Evolutionary conservation across 2,888 invertebrate species (phyloP).

Genomic region (Andrena camellia): DNA sequence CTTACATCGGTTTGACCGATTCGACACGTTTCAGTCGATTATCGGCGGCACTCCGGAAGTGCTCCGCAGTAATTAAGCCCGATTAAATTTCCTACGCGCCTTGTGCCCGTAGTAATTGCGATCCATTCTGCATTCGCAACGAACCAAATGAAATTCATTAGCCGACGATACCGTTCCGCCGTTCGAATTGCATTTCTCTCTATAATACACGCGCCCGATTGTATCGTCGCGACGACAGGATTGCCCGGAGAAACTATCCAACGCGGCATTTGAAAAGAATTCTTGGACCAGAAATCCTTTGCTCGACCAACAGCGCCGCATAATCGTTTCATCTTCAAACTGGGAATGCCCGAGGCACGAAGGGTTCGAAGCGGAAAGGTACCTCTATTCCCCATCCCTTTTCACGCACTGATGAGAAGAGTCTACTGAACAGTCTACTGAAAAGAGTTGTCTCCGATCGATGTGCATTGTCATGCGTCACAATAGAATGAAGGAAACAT

Average conservation of each 20-base stretch:
- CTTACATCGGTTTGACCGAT: slow-evolving; percentile 66
- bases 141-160: slow-evolving; percentile 73
- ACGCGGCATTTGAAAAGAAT: no score
- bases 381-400: no score
- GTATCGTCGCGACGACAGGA: neutral
- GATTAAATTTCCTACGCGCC: slow-evolving; percentile 73
- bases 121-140: slow-evolving; percentile 67
- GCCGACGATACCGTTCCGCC: slow-evolving; percentile 53
- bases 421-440: no score
- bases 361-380: no score
- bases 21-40: slow-evolving; percentile 69
- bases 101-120: slow-evolving; percentile 71
- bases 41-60: slow-evolving; percentile 69
- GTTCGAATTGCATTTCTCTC: slow-evolving; percentile 22
- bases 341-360: no score
- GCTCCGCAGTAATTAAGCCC: slow-evolving; percentile 71
- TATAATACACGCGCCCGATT: slow-evolving; percentile 30
- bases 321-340: no score
- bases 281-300: no score
- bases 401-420: no score
- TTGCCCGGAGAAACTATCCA: neutral
- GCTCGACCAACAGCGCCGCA: no score
- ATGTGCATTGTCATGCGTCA: neutral
- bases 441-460: no score
- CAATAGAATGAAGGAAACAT: neutral